Conservation (phyloP, 2,113 vertebrate genomes). For the Octodon degus region DNA sequence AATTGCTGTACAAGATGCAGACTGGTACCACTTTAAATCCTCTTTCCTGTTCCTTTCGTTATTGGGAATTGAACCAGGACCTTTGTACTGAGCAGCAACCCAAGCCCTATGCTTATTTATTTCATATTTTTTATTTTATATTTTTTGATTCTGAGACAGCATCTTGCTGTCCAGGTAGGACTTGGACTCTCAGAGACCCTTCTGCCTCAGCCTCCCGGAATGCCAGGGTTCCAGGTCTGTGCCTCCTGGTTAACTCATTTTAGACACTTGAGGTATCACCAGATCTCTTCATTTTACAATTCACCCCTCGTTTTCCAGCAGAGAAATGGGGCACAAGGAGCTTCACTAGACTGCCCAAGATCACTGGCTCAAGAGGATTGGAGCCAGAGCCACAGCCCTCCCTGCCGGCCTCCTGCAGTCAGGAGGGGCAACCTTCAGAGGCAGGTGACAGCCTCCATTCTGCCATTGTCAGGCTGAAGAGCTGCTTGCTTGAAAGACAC, state of each 20-base stretch:
- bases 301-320: background rate
- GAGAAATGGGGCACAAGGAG: background rate
- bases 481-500: background rate
- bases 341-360: background rate
- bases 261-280: background rate
- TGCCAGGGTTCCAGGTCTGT: background rate
- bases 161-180: background rate
- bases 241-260: background rate
- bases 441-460: background rate
- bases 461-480: background rate
- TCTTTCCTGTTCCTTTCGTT: background rate
- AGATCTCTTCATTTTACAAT: background rate
- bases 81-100: background rate
- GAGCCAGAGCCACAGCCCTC: background rate
- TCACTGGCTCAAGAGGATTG: background rate
- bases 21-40: background rate
- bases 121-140: background rate
- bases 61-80: background rate
- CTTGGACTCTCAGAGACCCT: background rate
- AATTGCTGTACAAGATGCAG: too few relatives aligned
- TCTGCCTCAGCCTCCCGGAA: background rate
- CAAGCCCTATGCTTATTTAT: background rate
- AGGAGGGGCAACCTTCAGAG: background rate
- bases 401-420: fast-evolving
- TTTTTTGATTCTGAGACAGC: background rate